Conservation (phyloP, 2,113 vertebrate genomes). For the Guaruba guarouba region DNA sequence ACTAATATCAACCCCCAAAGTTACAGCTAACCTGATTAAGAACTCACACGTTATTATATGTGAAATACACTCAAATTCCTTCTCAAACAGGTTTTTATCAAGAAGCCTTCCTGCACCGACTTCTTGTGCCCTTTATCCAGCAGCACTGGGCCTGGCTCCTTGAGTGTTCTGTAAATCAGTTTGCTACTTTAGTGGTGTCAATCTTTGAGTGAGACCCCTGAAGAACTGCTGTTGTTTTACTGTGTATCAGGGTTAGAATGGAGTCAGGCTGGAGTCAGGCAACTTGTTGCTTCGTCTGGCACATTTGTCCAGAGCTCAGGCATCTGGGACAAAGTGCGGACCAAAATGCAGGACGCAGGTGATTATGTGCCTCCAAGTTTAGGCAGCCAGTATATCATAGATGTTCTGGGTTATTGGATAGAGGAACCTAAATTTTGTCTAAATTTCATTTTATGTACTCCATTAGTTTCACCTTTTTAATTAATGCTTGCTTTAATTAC, state of each 20-base stretch:
- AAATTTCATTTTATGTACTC: not conserved
- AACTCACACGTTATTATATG: not conserved
- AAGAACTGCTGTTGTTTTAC: not conserved
- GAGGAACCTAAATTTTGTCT: not conserved
- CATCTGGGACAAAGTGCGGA: not conserved
- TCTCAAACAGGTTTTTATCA: not conserved
- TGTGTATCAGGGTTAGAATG: not conserved
- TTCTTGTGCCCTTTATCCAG: not conserved
- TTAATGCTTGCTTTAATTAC: not conserved
- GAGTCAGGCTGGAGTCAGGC: not conserved
- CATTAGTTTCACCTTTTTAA: not conserved
- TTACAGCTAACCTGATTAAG: not conserved
- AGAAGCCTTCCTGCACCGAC: not conserved
- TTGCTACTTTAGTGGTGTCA: not conserved
- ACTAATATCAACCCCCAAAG: not conserved
- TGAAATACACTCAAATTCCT: not conserved
- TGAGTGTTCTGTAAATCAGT: not conserved
- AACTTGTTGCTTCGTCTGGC: not conserved
- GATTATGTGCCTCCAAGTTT: not conserved
- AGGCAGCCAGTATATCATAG: not conserved
- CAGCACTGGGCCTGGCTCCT: not conserved
- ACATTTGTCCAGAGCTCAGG: not conserved
- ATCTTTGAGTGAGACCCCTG: not conserved
- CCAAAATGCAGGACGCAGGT: not conserved
- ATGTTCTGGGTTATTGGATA: not conserved